Evolutionary conservation across 2,888 invertebrate genomes (phyloP).

Genomic region (Mesoligia furuncula): DNA sequence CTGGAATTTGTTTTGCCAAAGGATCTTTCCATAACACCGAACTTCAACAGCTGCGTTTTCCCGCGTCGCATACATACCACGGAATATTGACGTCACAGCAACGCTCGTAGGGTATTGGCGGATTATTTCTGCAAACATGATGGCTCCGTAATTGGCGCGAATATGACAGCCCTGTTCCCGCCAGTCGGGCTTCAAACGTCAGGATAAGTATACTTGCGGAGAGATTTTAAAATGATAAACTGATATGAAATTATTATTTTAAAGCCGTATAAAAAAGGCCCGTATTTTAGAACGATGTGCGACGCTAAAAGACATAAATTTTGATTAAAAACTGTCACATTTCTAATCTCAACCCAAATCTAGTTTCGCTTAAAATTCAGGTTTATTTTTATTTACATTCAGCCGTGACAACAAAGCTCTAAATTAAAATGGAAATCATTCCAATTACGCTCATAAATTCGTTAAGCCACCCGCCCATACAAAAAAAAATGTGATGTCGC

Average conservation of each 20-base stretch:
- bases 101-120: conserved; percentile 23
- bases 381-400: conserved; percentile 32
- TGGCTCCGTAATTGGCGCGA: conserved; percentile 53
- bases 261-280: not conserved
- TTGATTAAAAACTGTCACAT: conserved; percentile 14
- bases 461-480: not conserved
- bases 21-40: conserved; percentile 32
- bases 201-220: conserved; percentile 16
- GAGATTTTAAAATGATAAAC: conserved; percentile 20
- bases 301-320: not conserved
- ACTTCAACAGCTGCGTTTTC: conserved; percentile 39
- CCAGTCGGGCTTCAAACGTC: conserved; percentile 36
- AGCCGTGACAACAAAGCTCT: conserved; percentile 14
- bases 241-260: not conserved
- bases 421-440: conserved; percentile 30
- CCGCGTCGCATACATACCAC: conserved; percentile 24
- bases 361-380: conserved; percentile 18
- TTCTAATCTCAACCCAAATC: conserved; percentile 28
- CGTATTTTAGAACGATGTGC: not conserved
- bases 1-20: conserved; percentile 28
- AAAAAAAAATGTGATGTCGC: conserved; percentile 26
- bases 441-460: conserved; percentile 30
- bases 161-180: conserved; percentile 46
- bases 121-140: conserved; percentile 53
- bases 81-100: conserved; percentile 35